Evolutionary conservation across 2,797 vertebrate species (phyloP).

Genomic region (Danio choprae): DNA sequence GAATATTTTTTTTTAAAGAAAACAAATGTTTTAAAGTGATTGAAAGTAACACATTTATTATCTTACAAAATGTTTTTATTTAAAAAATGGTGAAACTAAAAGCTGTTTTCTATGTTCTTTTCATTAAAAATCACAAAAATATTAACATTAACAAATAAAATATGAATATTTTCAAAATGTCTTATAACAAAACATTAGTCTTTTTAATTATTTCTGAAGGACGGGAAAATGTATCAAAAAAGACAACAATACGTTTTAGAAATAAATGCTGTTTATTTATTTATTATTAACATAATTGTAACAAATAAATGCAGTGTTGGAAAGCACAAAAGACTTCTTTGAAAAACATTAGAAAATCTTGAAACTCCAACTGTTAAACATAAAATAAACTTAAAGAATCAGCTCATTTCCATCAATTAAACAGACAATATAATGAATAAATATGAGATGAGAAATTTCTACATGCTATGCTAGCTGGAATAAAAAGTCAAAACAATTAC

Average conservation of each 20-base stretch:
- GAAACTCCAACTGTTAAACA: background rate
- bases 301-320: background rate
- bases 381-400: background rate
- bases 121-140: background rate
- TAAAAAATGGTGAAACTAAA: background rate
- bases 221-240: background rate
- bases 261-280: no score
- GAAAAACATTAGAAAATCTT: no score
- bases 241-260: background rate
- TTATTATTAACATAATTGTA: no score
- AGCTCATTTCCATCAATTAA: background rate
- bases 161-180: conserved; percentile 3
- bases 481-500: no score
- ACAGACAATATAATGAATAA: background rate
- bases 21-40: no score
- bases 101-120: background rate
- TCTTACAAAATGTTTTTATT: no score
- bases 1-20: no score
- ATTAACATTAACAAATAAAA: no score
- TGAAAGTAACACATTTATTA: no score
- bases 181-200: background rate
- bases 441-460: no score
- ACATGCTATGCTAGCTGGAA: background rate
- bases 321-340: background rate
- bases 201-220: background rate